Conservation (phyloP, 1,140 invertebrate genomes). For the Notospermus geniculatus region DNA sequence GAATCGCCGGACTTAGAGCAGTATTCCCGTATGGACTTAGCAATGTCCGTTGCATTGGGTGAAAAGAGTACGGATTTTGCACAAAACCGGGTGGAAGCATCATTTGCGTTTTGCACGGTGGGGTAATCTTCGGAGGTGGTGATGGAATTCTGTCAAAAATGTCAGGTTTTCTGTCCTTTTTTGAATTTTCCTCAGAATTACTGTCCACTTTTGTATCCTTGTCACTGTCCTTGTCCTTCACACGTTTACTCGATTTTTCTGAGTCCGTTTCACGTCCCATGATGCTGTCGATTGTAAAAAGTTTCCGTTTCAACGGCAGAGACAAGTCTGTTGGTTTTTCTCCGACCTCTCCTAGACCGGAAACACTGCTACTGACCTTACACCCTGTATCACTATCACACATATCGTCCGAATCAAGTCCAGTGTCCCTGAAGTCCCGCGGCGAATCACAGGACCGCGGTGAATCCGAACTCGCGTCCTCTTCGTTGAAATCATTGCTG, state of each 20-base stretch:
- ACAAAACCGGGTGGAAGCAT: background rate
- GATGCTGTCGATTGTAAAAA: constrained; percentile 46
- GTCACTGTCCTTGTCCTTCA: background rate
- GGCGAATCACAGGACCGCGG: background rate
- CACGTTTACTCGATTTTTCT: constrained; percentile 7
- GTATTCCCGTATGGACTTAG: background rate
- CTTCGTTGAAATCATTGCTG: constrained; percentile 6
- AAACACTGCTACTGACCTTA: background rate
- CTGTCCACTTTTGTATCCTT: background rate
- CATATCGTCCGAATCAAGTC: background rate
- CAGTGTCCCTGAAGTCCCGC: background rate
- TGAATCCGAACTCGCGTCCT: constrained; percentile 9
- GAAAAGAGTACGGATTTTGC: constrained; percentile 4
- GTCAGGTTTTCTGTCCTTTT: constrained; percentile 27
- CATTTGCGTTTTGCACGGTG: constrained; percentile 5
- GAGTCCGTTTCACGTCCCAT: constrained; percentile 23
- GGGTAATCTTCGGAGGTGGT: constrained; percentile 45
- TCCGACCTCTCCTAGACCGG: background rate
- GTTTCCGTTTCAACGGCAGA: constrained; percentile 19
- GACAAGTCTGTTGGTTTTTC: constrained; percentile 7
- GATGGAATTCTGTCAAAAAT: constrained; percentile 51
- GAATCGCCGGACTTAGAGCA: background rate
- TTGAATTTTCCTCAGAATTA: background rate
- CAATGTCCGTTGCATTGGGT: background rate
- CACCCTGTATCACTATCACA: background rate